phyloP scores from a whole-genome alignment of 2,797 vertebrate species.

The Acanthurus tractus region DNA sequence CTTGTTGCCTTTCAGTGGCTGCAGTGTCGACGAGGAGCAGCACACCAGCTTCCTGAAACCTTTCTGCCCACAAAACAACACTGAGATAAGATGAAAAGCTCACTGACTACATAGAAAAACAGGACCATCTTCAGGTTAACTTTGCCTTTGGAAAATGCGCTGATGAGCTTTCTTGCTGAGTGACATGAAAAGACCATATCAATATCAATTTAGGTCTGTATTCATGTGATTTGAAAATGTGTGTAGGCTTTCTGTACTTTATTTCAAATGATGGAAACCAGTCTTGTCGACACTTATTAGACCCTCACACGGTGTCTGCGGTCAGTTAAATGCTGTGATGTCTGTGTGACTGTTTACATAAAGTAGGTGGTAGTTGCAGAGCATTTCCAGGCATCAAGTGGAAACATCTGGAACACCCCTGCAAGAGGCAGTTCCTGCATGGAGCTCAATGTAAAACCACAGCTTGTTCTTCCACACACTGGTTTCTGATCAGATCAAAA shows the following conservation, averaged over 20 bases:
- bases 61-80: neutral
- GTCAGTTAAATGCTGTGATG: neutral
- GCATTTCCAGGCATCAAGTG: too few species aligned
- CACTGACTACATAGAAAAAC: neutral
- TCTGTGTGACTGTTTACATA: neutral
- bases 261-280: neutral
- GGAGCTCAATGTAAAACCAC: neutral
- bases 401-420: neutral
- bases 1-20: slow-evolving; percentile 53
- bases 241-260: neutral
- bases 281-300: neutral
- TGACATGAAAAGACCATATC: neutral
- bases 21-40: slow-evolving; percentile 18
- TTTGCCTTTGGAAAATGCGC: neutral
- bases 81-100: neutral
- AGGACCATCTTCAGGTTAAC: neutral
- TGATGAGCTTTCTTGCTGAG: neutral
- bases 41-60: neutral
- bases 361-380: neutral
- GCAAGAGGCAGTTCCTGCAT: neutral
- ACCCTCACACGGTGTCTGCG: neutral
- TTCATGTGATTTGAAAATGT: neutral
- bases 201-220: neutral
- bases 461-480: neutral
- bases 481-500: too few species aligned